Evolutionary conservation across 2,113 vertebrate genomes (phyloP).

Genomic region (Oryctolagus cuniculus): DNA sequence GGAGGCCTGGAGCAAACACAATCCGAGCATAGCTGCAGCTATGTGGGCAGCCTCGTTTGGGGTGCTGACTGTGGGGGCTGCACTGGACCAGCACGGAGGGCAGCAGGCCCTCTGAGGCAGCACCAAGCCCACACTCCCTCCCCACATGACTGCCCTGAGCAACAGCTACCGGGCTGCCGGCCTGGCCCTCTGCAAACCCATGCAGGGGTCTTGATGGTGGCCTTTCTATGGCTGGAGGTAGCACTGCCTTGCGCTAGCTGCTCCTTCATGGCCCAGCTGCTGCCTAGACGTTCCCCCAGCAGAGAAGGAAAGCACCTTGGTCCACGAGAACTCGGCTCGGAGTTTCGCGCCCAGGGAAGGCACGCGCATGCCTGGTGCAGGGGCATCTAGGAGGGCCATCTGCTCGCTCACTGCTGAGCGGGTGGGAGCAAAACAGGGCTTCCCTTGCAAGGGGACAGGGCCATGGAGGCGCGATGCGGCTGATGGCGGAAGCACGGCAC

Average conservation of each 20-base stretch:
- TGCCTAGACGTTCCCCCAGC: not conserved
- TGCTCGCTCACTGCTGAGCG: not conserved
- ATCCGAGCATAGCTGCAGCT: not conserved
- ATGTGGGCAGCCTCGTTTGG: not conserved
- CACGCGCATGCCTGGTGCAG: not conserved
- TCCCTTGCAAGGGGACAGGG: not conserved
- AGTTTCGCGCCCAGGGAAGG: not conserved
- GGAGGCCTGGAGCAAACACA: not conserved
- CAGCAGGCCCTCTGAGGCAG: not conserved
- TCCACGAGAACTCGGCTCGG: not conserved
- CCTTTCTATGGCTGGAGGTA: rapidly evolving
- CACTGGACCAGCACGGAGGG: rapidly evolving
- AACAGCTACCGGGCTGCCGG: not conserved
- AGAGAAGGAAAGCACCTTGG: not conserved
- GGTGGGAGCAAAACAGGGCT: not conserved
- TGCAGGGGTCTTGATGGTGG: not conserved
- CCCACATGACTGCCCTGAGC: not conserved
- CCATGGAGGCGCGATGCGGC: not conserved
- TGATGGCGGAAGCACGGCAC: not conserved
- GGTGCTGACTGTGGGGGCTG: not conserved
- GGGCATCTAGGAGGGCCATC: not conserved
- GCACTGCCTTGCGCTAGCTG: no score
- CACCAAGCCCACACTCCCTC: rapidly evolving
- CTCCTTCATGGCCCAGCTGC: rapidly evolving
- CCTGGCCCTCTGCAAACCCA: not conserved